These are phyloP conservation scores for Polydesmus complanatus DNA, from an alignment of 2,888 invertebrate genomes.

Conservation along the genomic window DNA sequence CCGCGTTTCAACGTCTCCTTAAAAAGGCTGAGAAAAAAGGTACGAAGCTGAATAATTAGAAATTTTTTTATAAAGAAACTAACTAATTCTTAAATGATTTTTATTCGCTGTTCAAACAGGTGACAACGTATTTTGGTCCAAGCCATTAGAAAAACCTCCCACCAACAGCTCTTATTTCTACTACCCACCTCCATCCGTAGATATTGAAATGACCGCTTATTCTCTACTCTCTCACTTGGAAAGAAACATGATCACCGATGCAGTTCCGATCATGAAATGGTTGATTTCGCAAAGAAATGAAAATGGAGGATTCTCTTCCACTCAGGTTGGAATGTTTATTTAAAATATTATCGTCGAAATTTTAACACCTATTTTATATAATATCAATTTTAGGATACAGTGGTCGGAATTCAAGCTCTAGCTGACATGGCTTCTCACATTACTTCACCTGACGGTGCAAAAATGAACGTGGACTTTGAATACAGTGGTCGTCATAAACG, in stretches of 20 bases:
- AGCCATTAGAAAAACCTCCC: background rate
- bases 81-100: background rate
- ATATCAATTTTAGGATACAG: conserved; percentile 29
- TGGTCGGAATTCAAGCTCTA: conserved; percentile 33
- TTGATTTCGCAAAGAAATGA: conserved; percentile 53
- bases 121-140: conserved; percentile 12
- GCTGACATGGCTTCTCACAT: conserved; percentile 29
- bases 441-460: conserved; percentile 19
- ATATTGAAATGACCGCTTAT: conserved; percentile 80
- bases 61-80: background rate
- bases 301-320: conserved; percentile 55
- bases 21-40: conserved; percentile 33
- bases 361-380: background rate
- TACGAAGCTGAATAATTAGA: background rate
- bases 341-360: background rate
- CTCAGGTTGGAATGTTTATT: conserved; percentile 37
- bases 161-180: background rate
- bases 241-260: conserved; percentile 34
- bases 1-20: conserved; percentile 47
- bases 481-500: conserved; percentile 17
- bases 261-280: conserved; percentile 56
- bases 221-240: conserved; percentile 53
- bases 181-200: conserved; percentile 37
- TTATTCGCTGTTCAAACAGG: too few species aligned
- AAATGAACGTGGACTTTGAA: conserved; percentile 18